These are phyloP conservation scores for Allobates femoralis DNA, from an alignment of 2,797 vertebrate species.

Conservation along the genomic window DNA sequence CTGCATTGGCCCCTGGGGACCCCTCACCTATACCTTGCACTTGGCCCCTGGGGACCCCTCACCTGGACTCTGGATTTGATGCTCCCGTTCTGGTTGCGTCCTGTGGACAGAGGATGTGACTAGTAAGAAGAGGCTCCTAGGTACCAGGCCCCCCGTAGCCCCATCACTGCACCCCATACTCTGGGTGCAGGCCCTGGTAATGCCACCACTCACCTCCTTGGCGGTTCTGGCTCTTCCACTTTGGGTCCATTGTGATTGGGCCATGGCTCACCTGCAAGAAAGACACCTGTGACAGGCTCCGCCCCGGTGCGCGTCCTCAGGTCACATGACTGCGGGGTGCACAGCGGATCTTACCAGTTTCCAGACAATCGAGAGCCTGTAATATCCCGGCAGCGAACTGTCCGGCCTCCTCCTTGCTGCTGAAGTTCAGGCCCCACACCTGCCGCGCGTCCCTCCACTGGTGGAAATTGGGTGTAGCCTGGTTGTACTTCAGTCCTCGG, in stretches of 20 bases:
- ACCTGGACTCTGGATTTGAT: constrained; percentile 56
- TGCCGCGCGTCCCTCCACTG: constrained; percentile 91
- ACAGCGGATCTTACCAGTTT: constrained; percentile 64
- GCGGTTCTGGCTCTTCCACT: constrained; percentile 38
- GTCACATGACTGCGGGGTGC: neutral
- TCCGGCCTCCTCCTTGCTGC: constrained; percentile 87
- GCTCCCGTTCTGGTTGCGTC: constrained; percentile 37
- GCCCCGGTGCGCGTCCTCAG: neutral
- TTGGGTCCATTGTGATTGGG: constrained; percentile 44
- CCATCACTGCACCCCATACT: no score
- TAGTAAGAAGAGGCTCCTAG: neutral
- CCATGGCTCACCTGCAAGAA: constrained; percentile 14
- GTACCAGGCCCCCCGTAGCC: no score
- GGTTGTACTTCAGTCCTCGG: constrained; percentile 90
- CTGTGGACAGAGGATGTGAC: neutral
- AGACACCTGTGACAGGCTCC: neutral
- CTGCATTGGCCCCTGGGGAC: no score
- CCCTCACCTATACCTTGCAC: no score
- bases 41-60: neutral
- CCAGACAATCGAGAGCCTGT: constrained; percentile 84
- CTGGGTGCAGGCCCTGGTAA: neutral
- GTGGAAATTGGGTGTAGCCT: constrained; percentile 92
- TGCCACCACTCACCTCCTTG: constrained; percentile 27
- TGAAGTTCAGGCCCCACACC: constrained; percentile 94
- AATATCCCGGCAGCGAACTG: constrained; percentile 86